Base-by-base conservation (phyloP, 2,797 vertebrate genomes). In the Centroberyx gerrardi region DNA sequence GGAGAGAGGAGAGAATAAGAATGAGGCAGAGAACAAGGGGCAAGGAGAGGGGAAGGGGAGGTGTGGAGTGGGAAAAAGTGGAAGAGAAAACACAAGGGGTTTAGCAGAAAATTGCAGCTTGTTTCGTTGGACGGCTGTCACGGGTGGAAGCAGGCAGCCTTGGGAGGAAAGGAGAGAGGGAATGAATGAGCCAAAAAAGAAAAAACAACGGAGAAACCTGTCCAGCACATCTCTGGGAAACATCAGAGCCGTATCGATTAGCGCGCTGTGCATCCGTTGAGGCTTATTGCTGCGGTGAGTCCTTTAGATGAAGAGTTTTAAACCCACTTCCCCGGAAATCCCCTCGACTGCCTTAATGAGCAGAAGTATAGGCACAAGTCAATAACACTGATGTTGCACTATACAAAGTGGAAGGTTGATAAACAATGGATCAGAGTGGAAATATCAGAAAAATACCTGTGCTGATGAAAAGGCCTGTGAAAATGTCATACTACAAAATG, bases 161-260 rank as follows among this genome's bases (percentile, higher is more conserved):
- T 81, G 54, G 74, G 75, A 78, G 60, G 62, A 74, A 75, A 79
- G 78, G 81, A 15, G 27, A 73, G 65, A 81, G 72, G 67, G 85
- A 68, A 70, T 14, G 38, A 80, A 81, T 63, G 62, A 33, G 4
- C 33, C 13, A n/a, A 12, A 53, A 79, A 38, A 18, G 8, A 70
- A 68, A 58, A 59, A 38, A 78, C 56, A 52, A 31, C 4, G 4
- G 70, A 66, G 44, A 63, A 55, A 72, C 60, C 76, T 72, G 79
- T 61, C 68, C 76, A 75, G 69, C 81, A 73, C 64, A 60, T 81
- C 78, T 78, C 53, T 31, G 68, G 62, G 82, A 83, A 80, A 81
- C 85, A 83, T 83, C 74, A 85, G 75, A 86, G 82, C n/a, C 44
- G n/a, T 48, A 87, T 87, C 64, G 85, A 92, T 94, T 89, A 85